Evolutionary conservation across 2,113 vertebrate species (phyloP), one percentile per base, ranked within the genome.

Genomic region (Hirundichthys speculiger): DNA sequence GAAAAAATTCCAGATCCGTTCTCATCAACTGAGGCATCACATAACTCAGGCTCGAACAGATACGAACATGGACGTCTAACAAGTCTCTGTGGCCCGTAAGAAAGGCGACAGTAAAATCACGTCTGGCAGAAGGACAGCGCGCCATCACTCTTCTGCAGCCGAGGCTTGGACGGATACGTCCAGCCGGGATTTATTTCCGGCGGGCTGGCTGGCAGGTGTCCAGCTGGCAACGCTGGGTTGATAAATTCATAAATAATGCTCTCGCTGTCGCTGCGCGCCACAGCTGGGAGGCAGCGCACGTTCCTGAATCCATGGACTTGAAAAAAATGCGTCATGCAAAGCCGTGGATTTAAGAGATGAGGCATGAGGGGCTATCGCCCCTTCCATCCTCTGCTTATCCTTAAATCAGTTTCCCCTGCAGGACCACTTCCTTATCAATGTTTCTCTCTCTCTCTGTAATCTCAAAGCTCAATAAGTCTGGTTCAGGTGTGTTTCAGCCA

Each of bases 161-260:
- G 18, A 22, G 19, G 27, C 48, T 55, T 5, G 21, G 41, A 58
- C 50, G 42, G 38, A 80, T 71, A 22, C 68, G 63, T 71, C 54
- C 34, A 64, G 45, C 57, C 47, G 15, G 43, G 20, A 49, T 42
- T 46, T 47, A 38, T 73, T n/a, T 73, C 61, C 46, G 19, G 43
- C 18, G 57, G 73, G 55, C 42, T 62, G 3, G 64, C 82, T 72
- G 25, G 45, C 24, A 12, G 79, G 48, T 27, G 11, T 59, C 34
- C 41, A 65, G 70, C 66, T 79, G 34, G 82, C 68, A 62, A 66
- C 57, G 48, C 52, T 56, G 75, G 50, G 46, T 63, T 56, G 70
- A 73, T 76, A 60, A 48, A 73, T 58, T 86, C 75, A 88, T 81
- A 73, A 85, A 86, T 85, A 76, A 86, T 86, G 80, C 52, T 45